Evolutionary conservation across 2,113 vertebrate genomes (phyloP), one percentile per base, ranked within the genome.

Genomic region (Tursiops truncatus): DNA sequence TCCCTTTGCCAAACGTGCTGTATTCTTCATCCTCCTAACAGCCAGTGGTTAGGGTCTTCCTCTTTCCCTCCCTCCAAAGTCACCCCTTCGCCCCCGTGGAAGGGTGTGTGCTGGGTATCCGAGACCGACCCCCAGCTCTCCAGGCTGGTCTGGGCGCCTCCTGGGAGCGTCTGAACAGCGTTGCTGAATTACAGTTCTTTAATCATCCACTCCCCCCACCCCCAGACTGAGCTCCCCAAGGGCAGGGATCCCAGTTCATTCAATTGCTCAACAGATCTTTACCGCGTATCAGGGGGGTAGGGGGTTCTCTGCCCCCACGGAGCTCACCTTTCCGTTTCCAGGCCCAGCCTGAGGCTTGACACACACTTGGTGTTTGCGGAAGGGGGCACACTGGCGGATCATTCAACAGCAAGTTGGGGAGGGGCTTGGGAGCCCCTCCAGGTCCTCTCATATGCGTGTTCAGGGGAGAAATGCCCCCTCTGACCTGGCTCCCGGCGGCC

Each of bases 271-370:
- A 73, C 41, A 67, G 14, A 53, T 38, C 79, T 36, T 80, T 26
- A 63, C 4, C 18, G 26, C 6, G 18, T 0, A 0, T 8, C 36
- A 67, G 76, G 38, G 0, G 0, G 12, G 33, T 17, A 53, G 58
- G 44, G 15, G 21, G 44, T 21, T 28, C 60, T 65, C 62, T 20
- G 53, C 6, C 9, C 41, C 25, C 21, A 38, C 0, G 4, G 1
- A 3, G 41, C 26, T 44, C 15, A 26, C 20, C 28, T 79, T 82
- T 47, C 8, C 5, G 6, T 58, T 44, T 79, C 18, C 58, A 62
- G 67, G 33, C n/a, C 13, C 50, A 53, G 26, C 67, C 87, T 3
- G 6, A 67, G 47, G 58, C 60, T 31, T 15, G 17, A 50, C 65
- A 74, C 65, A 74, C 17, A 65, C 7, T 44, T 8, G 50, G 23